Evolutionary conservation across 2,113 vertebrate species (phyloP).

Genomic region (Rhipidura dahli): DNA sequence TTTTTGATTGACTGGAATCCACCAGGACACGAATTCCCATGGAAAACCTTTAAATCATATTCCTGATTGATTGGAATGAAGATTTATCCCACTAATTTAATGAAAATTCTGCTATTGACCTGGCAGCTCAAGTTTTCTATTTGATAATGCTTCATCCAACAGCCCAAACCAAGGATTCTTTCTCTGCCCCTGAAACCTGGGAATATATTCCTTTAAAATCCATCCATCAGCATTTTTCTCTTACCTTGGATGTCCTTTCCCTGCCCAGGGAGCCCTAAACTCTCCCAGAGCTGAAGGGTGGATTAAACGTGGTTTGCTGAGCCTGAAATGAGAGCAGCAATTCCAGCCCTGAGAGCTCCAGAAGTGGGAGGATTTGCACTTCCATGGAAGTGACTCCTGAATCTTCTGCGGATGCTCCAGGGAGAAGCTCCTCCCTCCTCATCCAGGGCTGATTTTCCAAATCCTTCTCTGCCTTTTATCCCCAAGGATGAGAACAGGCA

Average conservation of each 20-base stretch:
- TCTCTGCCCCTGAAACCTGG: background rate
- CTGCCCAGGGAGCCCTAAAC: background rate
- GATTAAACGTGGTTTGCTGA: background rate
- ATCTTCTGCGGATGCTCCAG: background rate
- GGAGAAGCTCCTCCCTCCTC: background rate
- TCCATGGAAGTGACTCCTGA: background rate
- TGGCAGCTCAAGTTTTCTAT: background rate
- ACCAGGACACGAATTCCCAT: fast-evolving
- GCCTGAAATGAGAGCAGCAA: background rate
- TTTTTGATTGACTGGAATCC: background rate
- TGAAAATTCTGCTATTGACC: background rate
- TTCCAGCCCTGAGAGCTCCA: background rate
- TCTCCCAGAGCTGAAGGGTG: background rate
- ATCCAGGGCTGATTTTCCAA: background rate
- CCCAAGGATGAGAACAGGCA: fast-evolving
- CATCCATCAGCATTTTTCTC: background rate
- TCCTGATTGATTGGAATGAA: background rate
- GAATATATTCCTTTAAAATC: background rate
- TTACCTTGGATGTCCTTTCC: background rate
- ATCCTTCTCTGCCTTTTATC: background rate
- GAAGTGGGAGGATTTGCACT: background rate
- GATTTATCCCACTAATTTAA: background rate
- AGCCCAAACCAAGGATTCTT: background rate
- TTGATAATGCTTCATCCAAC: fast-evolving
- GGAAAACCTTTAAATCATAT: background rate